Conservation (phyloP, 2,113 vertebrate genomes). For the Toxotes chatareus region DNA sequence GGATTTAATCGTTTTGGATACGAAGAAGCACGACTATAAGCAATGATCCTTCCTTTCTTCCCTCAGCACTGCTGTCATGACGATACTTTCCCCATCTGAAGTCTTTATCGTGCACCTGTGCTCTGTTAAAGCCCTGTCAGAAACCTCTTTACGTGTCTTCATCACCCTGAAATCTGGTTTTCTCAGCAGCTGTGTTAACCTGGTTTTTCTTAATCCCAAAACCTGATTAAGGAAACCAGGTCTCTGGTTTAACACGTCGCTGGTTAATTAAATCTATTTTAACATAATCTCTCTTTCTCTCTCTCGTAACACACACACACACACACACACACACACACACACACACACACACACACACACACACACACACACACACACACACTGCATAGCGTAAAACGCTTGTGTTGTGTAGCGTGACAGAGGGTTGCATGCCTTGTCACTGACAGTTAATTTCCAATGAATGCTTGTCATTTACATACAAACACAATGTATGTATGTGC, state of each 20-base stretch:
- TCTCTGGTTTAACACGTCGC: not conserved
- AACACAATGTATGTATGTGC: not conserved
- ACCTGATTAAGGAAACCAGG: not conserved
- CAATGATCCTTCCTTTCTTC: too few species aligned
- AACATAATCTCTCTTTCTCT: too few species aligned
- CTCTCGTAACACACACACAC: not conserved
- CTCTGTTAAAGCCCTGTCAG: not conserved
- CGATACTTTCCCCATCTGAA: not conserved
- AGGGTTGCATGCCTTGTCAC: conserved; percentile 8
- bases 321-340: too few species aligned
- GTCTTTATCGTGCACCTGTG: not conserved
- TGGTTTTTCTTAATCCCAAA: not conserved
- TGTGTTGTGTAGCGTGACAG: conserved; percentile 7
- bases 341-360: not conserved
- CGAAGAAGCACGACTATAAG: too few species aligned
- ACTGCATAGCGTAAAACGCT: not conserved
- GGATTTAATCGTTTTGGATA: too few species aligned
- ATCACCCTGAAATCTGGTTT: not conserved
- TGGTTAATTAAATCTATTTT: too few species aligned
- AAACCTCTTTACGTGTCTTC: not conserved
- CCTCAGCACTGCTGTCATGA: not conserved
- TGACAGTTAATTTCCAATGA: conserved; percentile 23
- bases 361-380: conserved; percentile 10
- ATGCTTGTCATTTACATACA: conserved; percentile 13
- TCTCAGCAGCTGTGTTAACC: conserved; percentile 10